Conservation (phyloP, 2,888 invertebrate genomes). For the Villa cingulata region DNA sequence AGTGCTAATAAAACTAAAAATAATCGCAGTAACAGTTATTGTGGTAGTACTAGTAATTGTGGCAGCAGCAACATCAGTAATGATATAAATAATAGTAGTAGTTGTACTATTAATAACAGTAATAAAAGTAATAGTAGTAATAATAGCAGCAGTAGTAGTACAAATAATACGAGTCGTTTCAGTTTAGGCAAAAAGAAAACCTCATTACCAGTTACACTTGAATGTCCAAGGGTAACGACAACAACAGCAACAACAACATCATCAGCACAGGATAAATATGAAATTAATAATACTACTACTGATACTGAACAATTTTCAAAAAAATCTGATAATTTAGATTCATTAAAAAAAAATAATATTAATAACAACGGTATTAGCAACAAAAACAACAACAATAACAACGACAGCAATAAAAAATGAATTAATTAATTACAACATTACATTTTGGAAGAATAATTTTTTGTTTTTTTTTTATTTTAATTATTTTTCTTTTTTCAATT, state of each 20-base stretch:
- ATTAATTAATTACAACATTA: too few relatives aligned
- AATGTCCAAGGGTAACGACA: background rate
- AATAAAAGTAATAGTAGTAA: conserved; percentile 17
- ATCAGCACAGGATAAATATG: background rate
- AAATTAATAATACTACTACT: too few relatives aligned
- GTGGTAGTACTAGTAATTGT: background rate
- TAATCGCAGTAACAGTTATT: conserved; percentile 1
- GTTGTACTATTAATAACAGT: conserved; percentile 17
- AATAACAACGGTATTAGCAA: too few relatives aligned
- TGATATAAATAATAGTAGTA: conserved; percentile 14
- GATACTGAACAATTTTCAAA: too few relatives aligned
- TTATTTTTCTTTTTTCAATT: too few relatives aligned
- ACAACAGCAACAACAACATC: background rate
- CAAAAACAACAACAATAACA: too few relatives aligned
- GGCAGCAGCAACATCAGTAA: background rate
- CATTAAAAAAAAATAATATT: too few relatives aligned
- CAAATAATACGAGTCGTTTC: conserved; percentile 14
- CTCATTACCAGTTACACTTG: conserved; percentile 1
- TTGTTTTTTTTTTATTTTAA: too few relatives aligned
- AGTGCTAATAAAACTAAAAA: conserved; percentile 4
- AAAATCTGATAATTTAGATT: too few relatives aligned
- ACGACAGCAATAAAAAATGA: too few relatives aligned
- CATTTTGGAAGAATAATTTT: too few relatives aligned
- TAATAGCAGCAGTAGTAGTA: conserved; percentile 10
- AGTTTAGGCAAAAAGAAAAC: conserved; percentile 8